These are phyloP conservation scores for Eulemur rubriventer DNA, from an alignment of 2,797 vertebrate genomes.

Conservation along the genomic window DNA sequence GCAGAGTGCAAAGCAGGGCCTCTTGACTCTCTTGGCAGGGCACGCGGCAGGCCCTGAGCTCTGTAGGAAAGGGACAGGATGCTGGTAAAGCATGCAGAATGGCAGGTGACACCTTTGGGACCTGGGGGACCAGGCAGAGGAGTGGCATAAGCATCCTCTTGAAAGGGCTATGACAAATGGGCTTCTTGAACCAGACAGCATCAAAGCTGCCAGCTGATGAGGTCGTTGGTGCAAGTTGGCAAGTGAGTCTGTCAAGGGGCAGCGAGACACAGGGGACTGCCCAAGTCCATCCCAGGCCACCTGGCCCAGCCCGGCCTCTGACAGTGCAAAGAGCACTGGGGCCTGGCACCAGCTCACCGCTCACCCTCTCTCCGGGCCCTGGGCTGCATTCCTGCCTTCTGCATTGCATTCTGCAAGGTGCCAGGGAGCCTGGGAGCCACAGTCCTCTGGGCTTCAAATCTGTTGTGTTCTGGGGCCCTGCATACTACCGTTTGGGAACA, in stretches of 20 bases:
- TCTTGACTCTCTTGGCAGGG: background rate
- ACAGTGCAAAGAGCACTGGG: background rate
- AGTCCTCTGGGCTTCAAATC: background rate
- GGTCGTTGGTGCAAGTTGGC: background rate
- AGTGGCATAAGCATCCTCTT: background rate
- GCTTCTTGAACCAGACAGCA: background rate
- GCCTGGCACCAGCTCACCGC: no score
- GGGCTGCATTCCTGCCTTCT: background rate
- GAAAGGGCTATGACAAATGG: background rate
- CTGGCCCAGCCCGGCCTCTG: background rate
- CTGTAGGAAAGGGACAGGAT: background rate
- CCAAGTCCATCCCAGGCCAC: fast-evolving
- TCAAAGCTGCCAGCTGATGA: background rate
- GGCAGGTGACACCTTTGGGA: background rate
- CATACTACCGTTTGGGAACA: background rate
- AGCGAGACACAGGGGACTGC: background rate
- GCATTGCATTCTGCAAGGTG: background rate
- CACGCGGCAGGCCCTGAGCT: background rate
- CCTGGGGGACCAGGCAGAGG: background rate
- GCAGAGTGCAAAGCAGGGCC: background rate
- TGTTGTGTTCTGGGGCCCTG: background rate
- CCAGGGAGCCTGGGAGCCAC: background rate
- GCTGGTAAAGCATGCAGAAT: background rate
- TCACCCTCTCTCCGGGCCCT: background rate
- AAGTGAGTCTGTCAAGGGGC: background rate